Conservation (phyloP, 2,797 vertebrate species). For the Chaenodraco wilsoni region DNA sequence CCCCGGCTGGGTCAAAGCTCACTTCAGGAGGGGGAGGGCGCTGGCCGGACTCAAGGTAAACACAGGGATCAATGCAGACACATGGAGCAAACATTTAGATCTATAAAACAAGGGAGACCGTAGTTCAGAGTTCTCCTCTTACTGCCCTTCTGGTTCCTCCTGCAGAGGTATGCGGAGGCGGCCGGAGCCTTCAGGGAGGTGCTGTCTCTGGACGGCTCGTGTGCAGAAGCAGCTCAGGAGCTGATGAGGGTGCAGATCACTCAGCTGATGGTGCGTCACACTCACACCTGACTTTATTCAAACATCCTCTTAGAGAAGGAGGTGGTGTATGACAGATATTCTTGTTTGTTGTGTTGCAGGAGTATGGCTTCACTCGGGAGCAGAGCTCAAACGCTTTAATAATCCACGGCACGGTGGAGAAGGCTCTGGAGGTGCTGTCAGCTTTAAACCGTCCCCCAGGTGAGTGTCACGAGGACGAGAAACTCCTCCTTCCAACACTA, state of each 20-base stretch:
- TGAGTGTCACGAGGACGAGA: slow-evolving; percentile 38
- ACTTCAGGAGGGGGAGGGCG: slow-evolving; percentile 90
- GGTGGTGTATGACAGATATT: background rate
- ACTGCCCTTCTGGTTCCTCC: background rate
- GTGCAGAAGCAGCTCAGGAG: slow-evolving; percentile 83
- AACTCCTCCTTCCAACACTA: no score
- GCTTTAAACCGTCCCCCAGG: slow-evolving; percentile 62
- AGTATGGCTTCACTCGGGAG: slow-evolving; percentile 77
- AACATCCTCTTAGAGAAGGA: no score
- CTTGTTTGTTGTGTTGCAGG: slow-evolving; percentile 59
- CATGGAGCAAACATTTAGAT: background rate
- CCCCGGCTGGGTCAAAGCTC: slow-evolving; percentile 88
- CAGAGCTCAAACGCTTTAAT: slow-evolving; percentile 85
- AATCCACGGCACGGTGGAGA: slow-evolving; percentile 80
- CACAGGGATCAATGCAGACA: background rate
- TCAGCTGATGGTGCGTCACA: slow-evolving; percentile 77
- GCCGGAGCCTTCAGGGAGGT: slow-evolving; percentile 82
- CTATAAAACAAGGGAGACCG: background rate
- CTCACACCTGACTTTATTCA: background rate
- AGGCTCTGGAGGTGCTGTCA: slow-evolving; percentile 75
- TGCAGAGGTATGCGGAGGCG: slow-evolving; percentile 87
- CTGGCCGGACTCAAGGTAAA: slow-evolving; percentile 89
- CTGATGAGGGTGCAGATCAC: slow-evolving; percentile 82
- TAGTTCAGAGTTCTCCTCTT: background rate
- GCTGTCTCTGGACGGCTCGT: slow-evolving; percentile 76